Percentiles rank a stretch among this genome's conserved stretches.
phyloP scores from a whole-genome alignment of 2,888 invertebrate species.

The Cataglyphis altisquamis region DNA sequence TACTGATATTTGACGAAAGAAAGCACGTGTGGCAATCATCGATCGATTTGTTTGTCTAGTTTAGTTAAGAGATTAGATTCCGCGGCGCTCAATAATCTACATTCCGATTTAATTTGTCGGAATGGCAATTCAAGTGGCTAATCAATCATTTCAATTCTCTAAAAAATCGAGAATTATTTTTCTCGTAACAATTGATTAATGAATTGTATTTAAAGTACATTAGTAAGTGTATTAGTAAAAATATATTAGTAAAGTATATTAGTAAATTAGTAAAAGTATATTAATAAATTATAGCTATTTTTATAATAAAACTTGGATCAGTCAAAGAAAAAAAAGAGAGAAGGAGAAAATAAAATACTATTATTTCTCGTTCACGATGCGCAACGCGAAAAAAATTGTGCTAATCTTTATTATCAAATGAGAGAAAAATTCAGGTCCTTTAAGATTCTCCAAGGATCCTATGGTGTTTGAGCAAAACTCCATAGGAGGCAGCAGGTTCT shows the following conservation, averaged over 20 bases:
- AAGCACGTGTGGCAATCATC: conserved; percentile 60
- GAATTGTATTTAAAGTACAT: too few species aligned
- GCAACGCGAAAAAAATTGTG: background rate
- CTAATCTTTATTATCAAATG: conserved; percentile 53
- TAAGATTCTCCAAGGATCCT: conserved; percentile 52
- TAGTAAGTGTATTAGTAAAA: too few species aligned
- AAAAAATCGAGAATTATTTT: background rate
- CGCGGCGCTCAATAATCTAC: conserved; percentile 38
- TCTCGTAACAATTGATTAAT: background rate
- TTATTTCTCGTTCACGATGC: background rate
- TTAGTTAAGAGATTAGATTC: conserved; percentile 60
- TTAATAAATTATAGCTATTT: background rate
- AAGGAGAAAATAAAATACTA: background rate
- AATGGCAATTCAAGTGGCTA: background rate
- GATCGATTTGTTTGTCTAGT: background rate
- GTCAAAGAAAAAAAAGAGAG: background rate
- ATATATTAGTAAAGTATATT: too few species aligned
- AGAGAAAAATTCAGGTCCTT: conserved; percentile 44
- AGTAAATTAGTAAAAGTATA: too few species aligned
- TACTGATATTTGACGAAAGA: conserved; percentile 62
- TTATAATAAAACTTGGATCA: background rate
- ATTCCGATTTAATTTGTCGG: conserved; percentile 7
- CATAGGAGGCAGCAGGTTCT: conserved; percentile 82
- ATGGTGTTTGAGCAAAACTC: conserved; percentile 72
- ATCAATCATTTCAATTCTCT: background rate